Evolutionary conservation across 2,797 vertebrate species (phyloP), one percentile per base, ranked within the genome.

Genomic region (Diglossa cyanea): DNA sequence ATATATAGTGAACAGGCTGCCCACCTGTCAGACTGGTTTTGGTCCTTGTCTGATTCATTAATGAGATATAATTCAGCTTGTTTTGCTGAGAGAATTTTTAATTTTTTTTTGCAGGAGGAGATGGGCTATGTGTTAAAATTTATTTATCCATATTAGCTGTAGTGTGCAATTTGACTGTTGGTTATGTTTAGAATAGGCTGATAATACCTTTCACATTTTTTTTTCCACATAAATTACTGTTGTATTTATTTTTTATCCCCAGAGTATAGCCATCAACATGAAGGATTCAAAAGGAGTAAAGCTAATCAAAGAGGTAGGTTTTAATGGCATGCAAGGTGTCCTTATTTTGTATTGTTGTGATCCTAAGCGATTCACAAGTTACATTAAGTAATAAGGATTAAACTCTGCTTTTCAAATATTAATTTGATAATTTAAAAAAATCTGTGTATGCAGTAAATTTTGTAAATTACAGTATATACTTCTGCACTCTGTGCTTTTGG

Each of bases 241-340:
- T 87, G 25, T 54, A 42, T 50, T 63, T 71, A 23, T 90, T 93
- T 86, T 90, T 88, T 65, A 65, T 97, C 95, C 82, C 51, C 89
- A 99, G 98, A 99, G 98, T 90, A 98, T 99, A 91, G 98, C 98
- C 62, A 97, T 99, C 88, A 98, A 99, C 96, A 97, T 99, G 94
- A 99, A 99, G 96, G 96, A 99, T 96, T 97, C 98, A 31, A 97
- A 96, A 93, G 99, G 99, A 88, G 96, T 83, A 26, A 95, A 97
- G 83, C 90, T 99, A 90, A 95, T 99, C 95, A 98, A 97, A 97
- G 98, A 99, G 98, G 99, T 99, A 98, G 26, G 96, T 94, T 72
- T 86, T 66, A 39, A 42, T 18, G 51, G 26, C 13, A 10, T 53
- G 23, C 1, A 1, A 58, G 39, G 28, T 30, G 6, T 91, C 8